Base-by-base conservation (phyloP, 2,113 vertebrate genomes). In the Poeciliopsis prolifica region DNA sequence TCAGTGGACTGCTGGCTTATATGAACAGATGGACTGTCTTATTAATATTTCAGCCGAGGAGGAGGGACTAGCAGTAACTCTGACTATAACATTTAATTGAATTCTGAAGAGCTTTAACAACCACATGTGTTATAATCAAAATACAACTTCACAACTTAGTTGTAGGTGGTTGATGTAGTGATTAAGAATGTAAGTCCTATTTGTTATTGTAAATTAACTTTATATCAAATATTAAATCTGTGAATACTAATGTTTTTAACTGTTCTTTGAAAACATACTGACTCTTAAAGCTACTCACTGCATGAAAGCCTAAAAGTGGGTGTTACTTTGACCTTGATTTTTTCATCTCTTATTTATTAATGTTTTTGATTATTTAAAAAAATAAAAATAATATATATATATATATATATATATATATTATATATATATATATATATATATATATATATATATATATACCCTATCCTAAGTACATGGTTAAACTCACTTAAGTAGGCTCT, bases 1-100 rank as follows among this genome's bases (percentile, higher is more conserved):
- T 90, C 75, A 79, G 81, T 31, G 64, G 79, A 83, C 75, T 75
- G 74, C 78, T 78, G 79, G 74, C 79, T 83, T 84, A 74, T 80
- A 83, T 72, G 83, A 89, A 86, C 89, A 89, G 88, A 92, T 90
- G 87, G 89, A 90, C 86, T 75, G 83, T 86, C 74, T 80, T 86
- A 90, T 89, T 91, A 89, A 90, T 89, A 90, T 87, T 89, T 87
- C 80, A 89, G 81, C 30, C 35, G 11, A n/a, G 76, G 88, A 84
- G 65, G 87, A 85, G 80, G 26, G 78, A 75, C 76, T 75, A 62
- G 74, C 68, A 37, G 63, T 26, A 82, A 85, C 88, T 87, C 79
- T 88, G 87, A 89, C 85, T 86, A 81, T 82, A 78, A 87, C 80
- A 63, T 62, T 66, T 84, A 87, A 86, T 85, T 88, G 67, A 86